These are phyloP conservation scores for Lithobates pipiens DNA, from an alignment of 2,797 vertebrate genomes.

Conservation along the genomic window DNA sequence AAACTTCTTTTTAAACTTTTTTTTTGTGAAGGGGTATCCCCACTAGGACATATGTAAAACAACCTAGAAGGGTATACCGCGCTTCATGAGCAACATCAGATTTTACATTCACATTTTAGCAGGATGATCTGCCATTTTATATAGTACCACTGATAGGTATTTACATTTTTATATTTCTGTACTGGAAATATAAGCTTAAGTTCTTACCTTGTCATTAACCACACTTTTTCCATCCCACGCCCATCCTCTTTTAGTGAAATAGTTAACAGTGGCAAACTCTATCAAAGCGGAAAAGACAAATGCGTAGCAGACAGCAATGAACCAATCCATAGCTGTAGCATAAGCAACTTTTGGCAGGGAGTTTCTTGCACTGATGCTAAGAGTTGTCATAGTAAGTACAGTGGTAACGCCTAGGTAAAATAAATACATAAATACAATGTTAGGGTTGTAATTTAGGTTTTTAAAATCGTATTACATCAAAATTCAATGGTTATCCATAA, in stretches of 20 bases:
- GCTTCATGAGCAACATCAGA: no score
- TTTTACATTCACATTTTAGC: no score
- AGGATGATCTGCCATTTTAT: no score
- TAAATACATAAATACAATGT: neutral
- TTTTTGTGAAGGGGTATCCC: no score
- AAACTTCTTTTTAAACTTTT: no score
- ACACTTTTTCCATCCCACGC: constrained; percentile 98
- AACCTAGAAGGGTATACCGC: no score
- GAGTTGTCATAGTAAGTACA: constrained; percentile 96
- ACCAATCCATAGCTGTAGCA: constrained; percentile 99
- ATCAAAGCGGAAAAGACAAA: constrained; percentile 98
- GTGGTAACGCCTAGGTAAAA: constrained; percentile 89
- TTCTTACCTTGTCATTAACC: constrained; percentile 94
- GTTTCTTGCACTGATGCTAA: constrained; percentile 96
- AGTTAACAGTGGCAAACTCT: constrained; percentile 98
- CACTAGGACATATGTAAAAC: no score
- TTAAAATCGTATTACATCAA: neutral
- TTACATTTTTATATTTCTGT: no score
- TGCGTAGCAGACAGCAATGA: constrained; percentile 97
- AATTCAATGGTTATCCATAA: neutral
- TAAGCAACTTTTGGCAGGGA: constrained; percentile 98
- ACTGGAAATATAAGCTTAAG: neutral
- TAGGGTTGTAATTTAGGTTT: neutral
- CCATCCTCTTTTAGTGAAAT: constrained; percentile 98
- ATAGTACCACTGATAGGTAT: no score